Base-by-base conservation (phyloP, 2,888 invertebrate genomes). In the Seira ritae region DNA sequence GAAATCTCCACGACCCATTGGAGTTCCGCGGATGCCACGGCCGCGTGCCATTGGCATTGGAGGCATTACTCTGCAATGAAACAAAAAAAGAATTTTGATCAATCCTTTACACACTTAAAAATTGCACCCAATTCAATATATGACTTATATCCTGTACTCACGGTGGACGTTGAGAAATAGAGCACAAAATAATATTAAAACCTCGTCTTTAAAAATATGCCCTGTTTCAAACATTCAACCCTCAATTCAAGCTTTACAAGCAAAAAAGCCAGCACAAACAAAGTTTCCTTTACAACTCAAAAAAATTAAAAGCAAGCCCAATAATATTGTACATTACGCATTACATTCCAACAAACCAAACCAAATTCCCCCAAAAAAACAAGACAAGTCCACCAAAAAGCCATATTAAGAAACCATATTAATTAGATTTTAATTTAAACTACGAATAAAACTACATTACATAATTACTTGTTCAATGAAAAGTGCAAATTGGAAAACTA, bases 1-100 rank as follows among this genome's bases (percentile, higher is more conserved):
- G 92, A 96, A 97, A 91, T 97, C 96, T 89, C 96, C 96, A 90
- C 96, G 93, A 88, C 96, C 95, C 93, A 96, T 94, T 85, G 94
- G 94, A 90, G 94, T 93, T 17, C 87, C 85, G 91, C 95, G 92
- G 91, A 93, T 92, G 89, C 92, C 31, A 12, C 90, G 87, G n/a
- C 90, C 90, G 24, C 90, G 90, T 67, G 89, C 85, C 80, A 89
- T 85, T 55, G 90, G 89, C 85, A 89, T 87, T 17, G 90, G 89
- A 69, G 88, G 89, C 93, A 95, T 94, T 93, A 95, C 94, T 90
- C 94, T 93, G 77, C 75, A 8, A 31, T 4, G 8, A 80, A 72
- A 46, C 75, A 8, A 31, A 31, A 31, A 80, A 72, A 46, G 6
- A 66, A 84, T 12, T n/a, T n/a, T 50, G 46, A 50, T 22, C 24